Percentiles rank a stretch among this genome's conserved stretches.
Evolutionary conservation across 2,888 invertebrate genomes (phyloP).

Genomic region (Stegana nigrithorax): DNA sequence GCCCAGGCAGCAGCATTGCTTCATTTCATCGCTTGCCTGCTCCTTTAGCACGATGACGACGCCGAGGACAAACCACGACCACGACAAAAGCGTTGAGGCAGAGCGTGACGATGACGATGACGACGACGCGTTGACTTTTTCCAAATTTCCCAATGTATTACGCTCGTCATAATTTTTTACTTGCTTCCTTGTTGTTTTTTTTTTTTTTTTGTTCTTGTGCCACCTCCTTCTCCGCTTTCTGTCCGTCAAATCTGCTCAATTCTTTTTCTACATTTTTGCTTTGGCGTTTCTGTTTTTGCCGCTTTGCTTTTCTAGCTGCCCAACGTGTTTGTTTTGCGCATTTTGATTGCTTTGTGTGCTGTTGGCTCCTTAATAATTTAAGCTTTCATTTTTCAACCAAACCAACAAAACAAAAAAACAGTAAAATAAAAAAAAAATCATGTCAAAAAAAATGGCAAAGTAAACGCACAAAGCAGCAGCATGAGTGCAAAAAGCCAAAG

Average conservation of each 20-base stretch:
- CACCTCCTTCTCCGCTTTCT: too few relatives aligned
- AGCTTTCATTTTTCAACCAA: conserved; percentile 38
- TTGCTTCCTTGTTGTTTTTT: conserved; percentile 24
- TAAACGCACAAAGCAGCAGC: too few relatives aligned
- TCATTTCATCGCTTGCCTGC: too few relatives aligned
- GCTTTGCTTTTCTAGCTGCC: not conserved
- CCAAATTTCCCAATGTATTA: too few relatives aligned
- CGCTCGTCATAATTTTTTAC: not conserved
- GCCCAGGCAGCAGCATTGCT: conserved; percentile 8
- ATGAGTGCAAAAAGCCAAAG: not conserved
- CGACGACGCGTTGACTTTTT: not conserved
- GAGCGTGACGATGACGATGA: not conserved
- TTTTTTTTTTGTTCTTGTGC: conserved; percentile 26
- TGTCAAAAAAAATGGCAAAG: not conserved
- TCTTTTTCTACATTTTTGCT: not conserved
- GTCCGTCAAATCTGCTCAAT: not conserved
- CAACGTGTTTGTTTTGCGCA: conserved; percentile 24
- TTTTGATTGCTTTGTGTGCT: conserved; percentile 42
- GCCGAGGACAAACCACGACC: too few relatives aligned
- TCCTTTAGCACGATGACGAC: too few relatives aligned
- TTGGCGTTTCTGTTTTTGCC: not conserved
- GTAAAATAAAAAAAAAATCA: not conserved
- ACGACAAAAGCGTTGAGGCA: too few relatives aligned
- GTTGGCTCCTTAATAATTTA: conserved; percentile 50
- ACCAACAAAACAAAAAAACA: conserved; percentile 7